Conservation (phyloP, 2,888 invertebrate genomes). For the Ditula angustiorana region DNA sequence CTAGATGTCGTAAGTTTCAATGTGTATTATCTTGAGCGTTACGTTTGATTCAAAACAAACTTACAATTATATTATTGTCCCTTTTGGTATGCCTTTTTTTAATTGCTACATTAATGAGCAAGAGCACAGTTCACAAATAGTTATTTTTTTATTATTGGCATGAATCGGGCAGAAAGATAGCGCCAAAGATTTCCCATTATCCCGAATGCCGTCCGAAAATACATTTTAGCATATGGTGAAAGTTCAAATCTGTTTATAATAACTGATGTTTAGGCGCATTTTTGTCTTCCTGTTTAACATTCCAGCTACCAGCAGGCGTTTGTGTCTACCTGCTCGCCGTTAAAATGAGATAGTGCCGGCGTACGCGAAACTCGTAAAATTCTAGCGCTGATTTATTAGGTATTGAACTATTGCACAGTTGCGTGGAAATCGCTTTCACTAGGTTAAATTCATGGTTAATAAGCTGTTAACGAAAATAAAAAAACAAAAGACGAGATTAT, state of each 20-base stretch:
- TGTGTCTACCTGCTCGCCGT: conserved; percentile 45
- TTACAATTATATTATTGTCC: too few species aligned
- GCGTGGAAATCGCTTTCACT: conserved; percentile 52
- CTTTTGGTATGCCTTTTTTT: too few species aligned
- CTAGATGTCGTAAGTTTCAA: too few species aligned
- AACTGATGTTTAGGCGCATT: conserved; percentile 34
- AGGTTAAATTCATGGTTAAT: conserved; percentile 31
- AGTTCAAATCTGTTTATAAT: conserved; percentile 25
- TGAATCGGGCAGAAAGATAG: neutral
- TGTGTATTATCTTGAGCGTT: too few species aligned
- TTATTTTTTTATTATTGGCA: too few species aligned
- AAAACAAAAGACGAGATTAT: conserved; percentile 53
- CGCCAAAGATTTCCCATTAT: conserved; percentile 3
- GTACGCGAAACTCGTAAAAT: conserved; percentile 35
- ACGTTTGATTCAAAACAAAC: too few species aligned
- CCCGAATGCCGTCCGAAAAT: conserved; percentile 5
- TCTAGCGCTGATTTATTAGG: conserved; percentile 54
- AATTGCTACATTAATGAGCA: too few species aligned
- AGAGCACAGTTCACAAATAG: too few species aligned
- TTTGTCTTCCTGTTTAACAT: conserved; percentile 34
- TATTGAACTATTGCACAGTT: conserved; percentile 50
- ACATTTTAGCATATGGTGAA: conserved; percentile 20
- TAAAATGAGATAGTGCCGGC: conserved; percentile 49
- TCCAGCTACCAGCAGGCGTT: conserved; percentile 33
- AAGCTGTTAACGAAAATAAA: neutral